Evolutionary conservation across 2,797 vertebrate species (phyloP).

Genomic region (Typhlichthys subterraneus): DNA sequence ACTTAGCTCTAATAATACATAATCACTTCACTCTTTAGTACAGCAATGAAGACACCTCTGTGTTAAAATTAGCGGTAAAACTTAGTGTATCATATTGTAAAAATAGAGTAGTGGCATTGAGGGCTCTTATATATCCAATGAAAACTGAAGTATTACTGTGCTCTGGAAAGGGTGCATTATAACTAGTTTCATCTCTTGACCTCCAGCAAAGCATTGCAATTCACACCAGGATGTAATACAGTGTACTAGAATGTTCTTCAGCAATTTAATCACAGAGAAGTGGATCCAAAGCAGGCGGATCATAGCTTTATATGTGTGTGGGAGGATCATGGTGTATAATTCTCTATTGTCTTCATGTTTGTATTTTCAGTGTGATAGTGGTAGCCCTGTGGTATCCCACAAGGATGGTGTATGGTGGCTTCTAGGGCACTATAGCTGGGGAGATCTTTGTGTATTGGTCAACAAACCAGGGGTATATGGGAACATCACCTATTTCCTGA

Average conservation of each 20-base stretch:
- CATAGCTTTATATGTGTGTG: too few species aligned
- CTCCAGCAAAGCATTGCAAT: constrained; percentile 22
- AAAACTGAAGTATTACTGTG: too few species aligned
- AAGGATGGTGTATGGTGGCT: constrained; percentile 83
- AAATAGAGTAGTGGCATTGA: too few species aligned
- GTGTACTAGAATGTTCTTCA: too few species aligned
- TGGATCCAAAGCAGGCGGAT: too few species aligned
- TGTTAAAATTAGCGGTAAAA: too few species aligned
- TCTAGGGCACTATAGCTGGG: constrained; percentile 83
- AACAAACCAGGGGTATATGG: constrained; percentile 82
- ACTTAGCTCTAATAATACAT: too few species aligned
- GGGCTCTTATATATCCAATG: constrained; percentile 18
- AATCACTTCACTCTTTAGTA: too few species aligned
- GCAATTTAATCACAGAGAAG: too few species aligned
- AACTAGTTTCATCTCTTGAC: constrained; percentile 21
- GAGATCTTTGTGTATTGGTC: constrained; percentile 68
- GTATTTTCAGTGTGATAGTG: constrained; percentile 78
- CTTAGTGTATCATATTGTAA: too few species aligned
- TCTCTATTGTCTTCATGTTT: not conserved
- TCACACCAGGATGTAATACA: not conserved
- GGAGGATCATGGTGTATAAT: not conserved
- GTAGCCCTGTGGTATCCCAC: constrained; percentile 81
- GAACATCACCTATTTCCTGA: constrained; percentile 78
- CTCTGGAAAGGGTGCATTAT: constrained; percentile 19
- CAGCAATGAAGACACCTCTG: too few species aligned